Percentiles rank a stretch among this genome's conserved stretches.
These are phyloP conservation scores for Lophius americanus DNA, from an alignment of 2,797 vertebrate genomes.

Conservation along the genomic window DNA sequence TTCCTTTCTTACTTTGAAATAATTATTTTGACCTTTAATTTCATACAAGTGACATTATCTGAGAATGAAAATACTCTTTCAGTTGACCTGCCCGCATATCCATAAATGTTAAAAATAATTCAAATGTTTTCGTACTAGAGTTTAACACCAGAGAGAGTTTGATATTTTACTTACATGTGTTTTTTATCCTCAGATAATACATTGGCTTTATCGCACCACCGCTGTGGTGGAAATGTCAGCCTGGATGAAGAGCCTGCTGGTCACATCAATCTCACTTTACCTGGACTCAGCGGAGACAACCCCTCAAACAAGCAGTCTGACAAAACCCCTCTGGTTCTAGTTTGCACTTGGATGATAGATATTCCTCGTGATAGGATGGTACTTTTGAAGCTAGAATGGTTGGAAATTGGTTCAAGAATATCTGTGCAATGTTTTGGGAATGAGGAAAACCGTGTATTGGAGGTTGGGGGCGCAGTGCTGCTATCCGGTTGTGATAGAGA, in stretches of 20 bases:
- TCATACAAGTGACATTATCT: not conserved
- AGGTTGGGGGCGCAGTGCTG: not conserved
- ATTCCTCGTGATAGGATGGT: slow-evolving; percentile 47
- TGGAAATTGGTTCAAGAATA: slow-evolving; percentile 45
- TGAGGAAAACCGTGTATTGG: slow-evolving; percentile 15
- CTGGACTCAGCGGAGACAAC: slow-evolving; percentile 13
- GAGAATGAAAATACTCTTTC: not conserved
- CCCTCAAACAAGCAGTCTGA: not conserved
- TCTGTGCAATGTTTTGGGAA: slow-evolving; percentile 48
- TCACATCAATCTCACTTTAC: slow-evolving; percentile 47
- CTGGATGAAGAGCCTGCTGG: slow-evolving; percentile 49
- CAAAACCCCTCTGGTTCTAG: not conserved
- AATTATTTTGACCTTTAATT: not conserved
- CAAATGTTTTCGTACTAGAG: not conserved
- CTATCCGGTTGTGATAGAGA: slow-evolving; percentile 60
- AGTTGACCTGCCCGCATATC: not conserved
- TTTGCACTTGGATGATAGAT: slow-evolving; percentile 67
- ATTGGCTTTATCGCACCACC: slow-evolving; percentile 26
- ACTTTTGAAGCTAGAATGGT: slow-evolving; percentile 32
- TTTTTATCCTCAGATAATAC: slow-evolving; percentile 49
- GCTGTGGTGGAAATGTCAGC: slow-evolving; percentile 55
- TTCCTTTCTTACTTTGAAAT: not conserved
- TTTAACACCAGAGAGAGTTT: not conserved
- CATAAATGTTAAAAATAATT: not conserved
- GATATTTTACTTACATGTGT: not conserved